Evolutionary conservation across 1,140 invertebrate species (phyloP).

Genomic region (Polypedilum vanderplanki): DNA sequence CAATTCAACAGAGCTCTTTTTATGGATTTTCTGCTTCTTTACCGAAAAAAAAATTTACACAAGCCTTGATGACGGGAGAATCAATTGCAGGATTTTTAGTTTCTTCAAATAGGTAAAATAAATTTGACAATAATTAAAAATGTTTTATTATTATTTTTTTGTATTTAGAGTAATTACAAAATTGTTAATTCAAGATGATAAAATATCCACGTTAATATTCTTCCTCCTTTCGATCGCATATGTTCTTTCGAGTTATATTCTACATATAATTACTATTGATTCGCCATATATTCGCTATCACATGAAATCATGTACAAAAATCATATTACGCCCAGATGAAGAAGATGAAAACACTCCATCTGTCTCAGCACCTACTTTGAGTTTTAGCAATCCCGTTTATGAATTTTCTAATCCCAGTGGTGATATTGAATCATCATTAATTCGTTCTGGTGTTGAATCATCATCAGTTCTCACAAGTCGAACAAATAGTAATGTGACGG

Average conservation of each 20-base stretch:
- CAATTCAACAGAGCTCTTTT: slow-evolving; percentile 89
- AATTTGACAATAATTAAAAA: slow-evolving; percentile 28
- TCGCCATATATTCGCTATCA: slow-evolving; percentile 80
- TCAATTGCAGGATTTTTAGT: slow-evolving; percentile 47
- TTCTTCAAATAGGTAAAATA: slow-evolving; percentile 25
- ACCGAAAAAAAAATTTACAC: slow-evolving; percentile 73
- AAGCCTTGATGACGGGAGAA: slow-evolving; percentile 90
- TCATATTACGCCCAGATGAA: slow-evolving; percentile 68
- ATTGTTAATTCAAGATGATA: slow-evolving; percentile 60
- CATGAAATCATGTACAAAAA: slow-evolving; percentile 63
- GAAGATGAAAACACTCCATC: slow-evolving; percentile 42
- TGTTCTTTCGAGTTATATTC: slow-evolving; percentile 63
- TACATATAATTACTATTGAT: slow-evolving; percentile 66
- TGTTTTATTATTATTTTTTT: slow-evolving; percentile 75
- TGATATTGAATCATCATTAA: slow-evolving; percentile 35
- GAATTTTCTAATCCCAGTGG: slow-evolving; percentile 58
- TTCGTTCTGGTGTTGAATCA: background rate
- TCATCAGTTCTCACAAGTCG: slow-evolving; percentile 36
- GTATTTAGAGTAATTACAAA: slow-evolving; percentile 75
- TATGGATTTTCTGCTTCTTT: slow-evolving; percentile 90
- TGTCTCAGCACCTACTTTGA: slow-evolving; percentile 46
- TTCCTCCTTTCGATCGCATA: slow-evolving; percentile 70
- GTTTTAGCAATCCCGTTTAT: slow-evolving; percentile 74
- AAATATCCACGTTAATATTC: slow-evolving; percentile 76
- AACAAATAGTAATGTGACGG: slow-evolving; percentile 36